phyloP scores from a whole-genome alignment of 1,140 invertebrate species.

The Daktulosphaira vitifoliae region DNA sequence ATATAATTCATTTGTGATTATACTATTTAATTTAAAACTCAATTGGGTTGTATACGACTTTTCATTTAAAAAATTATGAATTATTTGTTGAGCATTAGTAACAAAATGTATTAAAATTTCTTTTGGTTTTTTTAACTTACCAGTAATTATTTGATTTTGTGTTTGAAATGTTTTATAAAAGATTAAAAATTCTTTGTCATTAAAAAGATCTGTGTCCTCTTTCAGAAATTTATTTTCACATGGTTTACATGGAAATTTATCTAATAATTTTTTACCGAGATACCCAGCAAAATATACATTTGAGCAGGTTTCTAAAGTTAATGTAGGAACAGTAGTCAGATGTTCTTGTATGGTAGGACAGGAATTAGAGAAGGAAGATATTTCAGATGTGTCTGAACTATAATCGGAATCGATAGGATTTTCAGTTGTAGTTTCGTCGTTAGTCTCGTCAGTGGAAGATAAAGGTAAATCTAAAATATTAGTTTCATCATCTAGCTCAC shows the following conservation, averaged over 20 bases:
- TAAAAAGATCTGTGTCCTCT: background rate
- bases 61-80: background rate
- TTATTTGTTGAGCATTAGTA: background rate
- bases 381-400: too few species aligned
- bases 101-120: conserved; percentile 4
- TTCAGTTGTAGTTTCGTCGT: too few species aligned
- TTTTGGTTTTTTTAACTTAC: background rate
- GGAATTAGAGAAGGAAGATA: too few species aligned
- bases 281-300: background rate
- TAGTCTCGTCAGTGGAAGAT: too few species aligned
- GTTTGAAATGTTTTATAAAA: background rate
- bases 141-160: background rate
- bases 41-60: background rate
- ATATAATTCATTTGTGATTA: background rate
- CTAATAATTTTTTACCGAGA: background rate
- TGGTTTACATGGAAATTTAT: background rate
- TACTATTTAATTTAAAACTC: background rate
- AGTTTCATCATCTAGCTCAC: background rate
- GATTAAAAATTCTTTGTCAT: background rate
- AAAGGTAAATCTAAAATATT: background rate
- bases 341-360: too few species aligned
- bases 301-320: background rate
- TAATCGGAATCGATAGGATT: too few species aligned
- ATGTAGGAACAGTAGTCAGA: too few species aligned
- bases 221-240: background rate